phyloP scores from a whole-genome alignment of 2,113 vertebrate species.

The Trochalopteron elliotii region DNA sequence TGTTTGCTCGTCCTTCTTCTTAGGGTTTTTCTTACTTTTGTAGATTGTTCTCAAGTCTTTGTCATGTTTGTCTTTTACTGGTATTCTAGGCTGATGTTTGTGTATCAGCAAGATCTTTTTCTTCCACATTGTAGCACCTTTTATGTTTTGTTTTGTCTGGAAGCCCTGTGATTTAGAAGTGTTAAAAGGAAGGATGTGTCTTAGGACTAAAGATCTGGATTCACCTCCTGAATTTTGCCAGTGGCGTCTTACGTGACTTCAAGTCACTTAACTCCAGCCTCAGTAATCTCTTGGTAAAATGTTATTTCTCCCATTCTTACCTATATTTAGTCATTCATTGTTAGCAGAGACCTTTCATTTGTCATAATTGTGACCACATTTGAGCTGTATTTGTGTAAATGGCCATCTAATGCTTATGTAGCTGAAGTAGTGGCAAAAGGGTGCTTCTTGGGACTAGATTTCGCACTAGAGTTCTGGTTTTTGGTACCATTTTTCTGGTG shows the following conservation, averaged over 20 bases:
- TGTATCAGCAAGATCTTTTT: background rate
- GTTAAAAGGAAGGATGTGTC: background rate
- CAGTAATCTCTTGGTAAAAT: background rate
- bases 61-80: accelerated
- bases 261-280: background rate
- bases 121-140: background rate
- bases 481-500: background rate
- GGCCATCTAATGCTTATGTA: background rate
- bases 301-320: background rate
- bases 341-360: background rate
- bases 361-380: background rate
- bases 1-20: background rate
- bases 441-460: background rate
- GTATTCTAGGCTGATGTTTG: background rate
- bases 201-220: background rate
- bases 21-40: background rate
- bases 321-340: background rate
- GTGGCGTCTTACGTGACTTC: background rate
- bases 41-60: background rate
- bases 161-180: background rate
- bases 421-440: background rate
- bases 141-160: background rate
- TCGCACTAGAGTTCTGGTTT: background rate
- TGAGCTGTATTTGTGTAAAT: background rate
- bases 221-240: background rate